A percentile compares a stretch with the other conserved stretches of the same genome.
phyloP scores from a whole-genome alignment of 2,888 invertebrate genomes.

The Lepetodrilus schrolli region DNA sequence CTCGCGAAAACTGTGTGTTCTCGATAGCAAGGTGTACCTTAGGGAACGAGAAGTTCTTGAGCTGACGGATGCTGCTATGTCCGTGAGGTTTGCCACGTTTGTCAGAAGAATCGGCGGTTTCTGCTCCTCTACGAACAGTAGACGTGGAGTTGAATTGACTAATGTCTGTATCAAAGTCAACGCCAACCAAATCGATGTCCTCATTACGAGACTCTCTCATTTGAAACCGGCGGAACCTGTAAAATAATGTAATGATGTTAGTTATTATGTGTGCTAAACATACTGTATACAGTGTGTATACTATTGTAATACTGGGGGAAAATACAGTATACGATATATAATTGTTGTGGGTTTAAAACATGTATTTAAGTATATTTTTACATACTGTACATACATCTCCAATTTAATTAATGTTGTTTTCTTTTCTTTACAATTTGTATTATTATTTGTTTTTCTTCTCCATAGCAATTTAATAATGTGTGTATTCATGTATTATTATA shows the following conservation, averaged over 20 bases:
- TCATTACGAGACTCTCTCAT: background rate
- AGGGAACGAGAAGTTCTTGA: background rate
- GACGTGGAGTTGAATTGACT: background rate
- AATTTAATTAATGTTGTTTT: too few species aligned
- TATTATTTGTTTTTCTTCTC: too few species aligned
- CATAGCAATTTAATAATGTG: too few species aligned
- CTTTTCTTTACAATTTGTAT: too few species aligned
- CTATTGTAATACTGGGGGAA: too few species aligned
- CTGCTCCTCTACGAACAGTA: background rate
- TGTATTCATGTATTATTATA: too few species aligned
- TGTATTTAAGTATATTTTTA: too few species aligned
- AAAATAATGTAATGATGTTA: background rate
- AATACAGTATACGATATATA: too few species aligned
- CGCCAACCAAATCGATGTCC: background rate
- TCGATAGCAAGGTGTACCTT: slow-evolving; percentile 20
- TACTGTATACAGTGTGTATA: too few species aligned
- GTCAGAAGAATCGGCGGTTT: background rate
- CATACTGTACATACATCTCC: too few species aligned
- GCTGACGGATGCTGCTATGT: background rate
- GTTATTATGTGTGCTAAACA: background rate
- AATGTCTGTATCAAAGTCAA: background rate
- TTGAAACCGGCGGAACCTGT: background rate
- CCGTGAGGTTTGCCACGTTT: background rate
- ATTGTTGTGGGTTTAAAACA: too few species aligned
- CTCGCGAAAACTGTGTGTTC: background rate